Base-by-base conservation (phyloP, 2,888 invertebrate genomes). In the Pycnomerus fuliginosus region DNA sequence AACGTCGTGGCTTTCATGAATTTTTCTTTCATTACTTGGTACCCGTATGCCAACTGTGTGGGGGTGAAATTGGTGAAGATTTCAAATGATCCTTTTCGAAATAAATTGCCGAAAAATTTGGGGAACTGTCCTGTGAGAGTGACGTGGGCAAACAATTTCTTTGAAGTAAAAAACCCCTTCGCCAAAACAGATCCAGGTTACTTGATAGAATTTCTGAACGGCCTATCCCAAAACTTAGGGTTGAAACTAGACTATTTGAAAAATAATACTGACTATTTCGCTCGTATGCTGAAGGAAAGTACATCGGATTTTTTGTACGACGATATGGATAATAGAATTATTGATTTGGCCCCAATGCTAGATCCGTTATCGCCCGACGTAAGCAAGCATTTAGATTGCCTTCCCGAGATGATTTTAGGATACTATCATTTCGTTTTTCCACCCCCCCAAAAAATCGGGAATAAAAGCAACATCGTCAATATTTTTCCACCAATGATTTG, bases 21-120 rank as follows among this genome's bases (percentile, higher is more conserved):
- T 34, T 31, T 13, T 16, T 20, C 20, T 7, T 41, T 41, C 16
- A 3, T 39, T 24, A 41, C 41, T 16, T 41, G 34, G 41, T 41
- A 41, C 11, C 41, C 41, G 2, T 41, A 41, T 23, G n/a, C n/a
- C n/a, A n/a, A n/a, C n/a, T n/a, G n/a, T n/a, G n/a, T 15, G 16
- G 15, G 4, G 3, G 10, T 7, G 15, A 24, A 29, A 20, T 2
- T 14, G 14, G 16, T 41, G 41, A 8, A 34, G 41, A 10, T n/a
- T n/a, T n/a, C n/a, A n/a, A n/a, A n/a, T n/a, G n/a, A 15, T 5
- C 3, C 16, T 30, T 4, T 11, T n/a, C 1, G 10, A 16, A 27
- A 34, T 15, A 41, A 41, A 34, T 23, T 41, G 15, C 28, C 33
- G 5, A 28, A 27, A 12, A 10, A 27, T 2, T 22, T 41, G 2